These are phyloP conservation scores for Drosophila nasuta DNA, from an alignment of 1,140 invertebrate species.

Conservation along the genomic window DNA sequence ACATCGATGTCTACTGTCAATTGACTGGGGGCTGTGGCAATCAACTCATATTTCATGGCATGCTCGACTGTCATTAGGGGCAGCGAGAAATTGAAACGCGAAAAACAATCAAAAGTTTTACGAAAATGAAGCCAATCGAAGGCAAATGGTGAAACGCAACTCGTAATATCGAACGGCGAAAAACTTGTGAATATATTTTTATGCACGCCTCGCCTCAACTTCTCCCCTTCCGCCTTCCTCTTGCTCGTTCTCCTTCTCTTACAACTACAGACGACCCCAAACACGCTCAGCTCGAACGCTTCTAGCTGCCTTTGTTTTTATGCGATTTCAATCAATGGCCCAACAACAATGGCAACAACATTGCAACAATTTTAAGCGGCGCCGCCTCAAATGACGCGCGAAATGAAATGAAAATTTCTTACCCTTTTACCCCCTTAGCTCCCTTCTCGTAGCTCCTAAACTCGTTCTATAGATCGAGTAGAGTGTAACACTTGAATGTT, in stretches of 20 bases:
- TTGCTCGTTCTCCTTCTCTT: too few species aligned
- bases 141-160: conserved; percentile 12
- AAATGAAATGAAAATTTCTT: conserved; percentile 78
- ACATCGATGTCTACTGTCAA: conserved; percentile 30
- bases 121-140: conserved; percentile 45
- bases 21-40: conserved; percentile 36
- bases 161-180: conserved; percentile 43
- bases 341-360: conserved; percentile 40
- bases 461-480: conserved; percentile 45
- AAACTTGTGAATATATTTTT: conserved; percentile 61
- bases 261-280: neutral
- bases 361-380: conserved; percentile 74
- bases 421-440: neutral
- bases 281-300: conserved; percentile 1
- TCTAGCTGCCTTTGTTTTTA: conserved; percentile 61
- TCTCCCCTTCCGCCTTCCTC: neutral
- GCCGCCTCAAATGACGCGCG: conserved; percentile 80
- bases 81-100: conserved; percentile 62
- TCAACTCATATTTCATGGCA: conserved; percentile 81
- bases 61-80: conserved; percentile 70
- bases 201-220: conserved; percentile 10
- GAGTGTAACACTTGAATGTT: conserved; percentile 79
- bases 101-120: conserved; percentile 76
- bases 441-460: neutral
- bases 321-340: conserved; percentile 75